These are phyloP conservation scores for Rhyacichthys aspro DNA, from an alignment of 2,797 vertebrate species.

Conservation along the genomic window DNA sequence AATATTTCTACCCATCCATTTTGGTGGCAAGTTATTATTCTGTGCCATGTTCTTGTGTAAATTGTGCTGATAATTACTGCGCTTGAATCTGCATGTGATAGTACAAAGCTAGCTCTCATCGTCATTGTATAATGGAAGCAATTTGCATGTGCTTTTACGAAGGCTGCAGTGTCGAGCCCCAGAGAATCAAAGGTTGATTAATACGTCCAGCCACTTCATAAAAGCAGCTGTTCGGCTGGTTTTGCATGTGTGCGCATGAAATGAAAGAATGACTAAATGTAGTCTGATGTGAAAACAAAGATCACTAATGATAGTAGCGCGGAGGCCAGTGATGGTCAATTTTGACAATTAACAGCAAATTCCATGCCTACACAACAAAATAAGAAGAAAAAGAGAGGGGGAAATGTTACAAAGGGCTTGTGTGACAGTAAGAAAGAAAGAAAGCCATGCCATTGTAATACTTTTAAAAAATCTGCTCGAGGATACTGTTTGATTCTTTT, in stretches of 20 bases:
- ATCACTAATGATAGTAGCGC: background rate
- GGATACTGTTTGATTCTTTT: too few relatives aligned
- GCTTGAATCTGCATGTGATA: constrained; percentile 54
- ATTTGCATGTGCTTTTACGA: constrained; percentile 72
- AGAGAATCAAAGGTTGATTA: constrained; percentile 78
- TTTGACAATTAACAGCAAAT: too few relatives aligned
- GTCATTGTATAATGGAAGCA: constrained; percentile 66
- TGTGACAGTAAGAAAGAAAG: too few relatives aligned
- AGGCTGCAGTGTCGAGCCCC: constrained; percentile 48
- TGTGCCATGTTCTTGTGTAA: constrained; percentile 47
- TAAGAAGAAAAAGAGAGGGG: too few relatives aligned
- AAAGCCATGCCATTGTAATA: too few relatives aligned
- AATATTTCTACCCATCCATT: constrained; percentile 19
- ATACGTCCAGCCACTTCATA: constrained; percentile 67
- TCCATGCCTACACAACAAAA: too few relatives aligned
- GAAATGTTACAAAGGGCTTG: too few relatives aligned
- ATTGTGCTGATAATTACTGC: constrained; percentile 67
- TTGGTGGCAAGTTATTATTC: constrained; percentile 30
- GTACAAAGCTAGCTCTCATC: constrained; percentile 54
- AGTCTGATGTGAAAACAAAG: constrained; percentile 5
- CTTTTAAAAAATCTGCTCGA: too few relatives aligned
- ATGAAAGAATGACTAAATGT: too few relatives aligned
- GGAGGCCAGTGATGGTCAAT: too few relatives aligned
- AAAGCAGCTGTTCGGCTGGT: constrained; percentile 69
- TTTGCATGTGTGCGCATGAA: constrained; percentile 22